These are phyloP conservation scores for Odontomyia ornata DNA, from an alignment of 2,888 invertebrate genomes.

Conservation along the genomic window DNA sequence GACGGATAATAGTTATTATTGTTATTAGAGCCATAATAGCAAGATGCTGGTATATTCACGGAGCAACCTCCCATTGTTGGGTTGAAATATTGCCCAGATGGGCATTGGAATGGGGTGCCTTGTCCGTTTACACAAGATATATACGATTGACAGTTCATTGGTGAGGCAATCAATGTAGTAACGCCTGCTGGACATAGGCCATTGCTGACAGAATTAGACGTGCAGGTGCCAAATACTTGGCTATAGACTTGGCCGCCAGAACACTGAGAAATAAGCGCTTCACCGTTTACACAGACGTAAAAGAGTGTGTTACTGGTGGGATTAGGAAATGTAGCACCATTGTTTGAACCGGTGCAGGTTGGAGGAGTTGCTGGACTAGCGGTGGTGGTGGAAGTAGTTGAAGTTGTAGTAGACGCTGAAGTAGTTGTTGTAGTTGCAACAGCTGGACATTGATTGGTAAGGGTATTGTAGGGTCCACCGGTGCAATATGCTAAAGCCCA, in stretches of 20 bases:
- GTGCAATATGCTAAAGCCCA: neutral
- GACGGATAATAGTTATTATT: neutral
- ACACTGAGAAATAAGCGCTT: neutral
- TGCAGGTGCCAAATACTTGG: neutral
- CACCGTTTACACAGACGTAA: neutral
- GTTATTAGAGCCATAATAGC: neutral
- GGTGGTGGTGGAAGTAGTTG: neutral
- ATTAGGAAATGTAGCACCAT: neutral
- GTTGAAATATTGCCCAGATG: neutral
- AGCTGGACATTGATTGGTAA: neutral
- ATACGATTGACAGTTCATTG: conserved; percentile 12
- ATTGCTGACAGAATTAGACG: neutral
- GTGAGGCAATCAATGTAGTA: neutral
- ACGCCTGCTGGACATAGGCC: neutral
- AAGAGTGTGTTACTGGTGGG: neutral
- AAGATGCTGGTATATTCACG: neutral
- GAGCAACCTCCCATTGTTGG: neutral
- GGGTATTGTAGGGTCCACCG: too few species aligned
- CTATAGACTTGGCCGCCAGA: neutral
- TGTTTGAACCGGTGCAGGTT: neutral
- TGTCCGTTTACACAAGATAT: neutral
- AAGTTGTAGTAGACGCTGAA: neutral
- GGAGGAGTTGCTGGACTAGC: neutral
- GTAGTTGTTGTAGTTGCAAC: neutral
- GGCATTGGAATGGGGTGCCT: neutral